phyloP scores from a whole-genome alignment of 1,140 invertebrate genomes.

The Paralvinella palmiformis region DNA sequence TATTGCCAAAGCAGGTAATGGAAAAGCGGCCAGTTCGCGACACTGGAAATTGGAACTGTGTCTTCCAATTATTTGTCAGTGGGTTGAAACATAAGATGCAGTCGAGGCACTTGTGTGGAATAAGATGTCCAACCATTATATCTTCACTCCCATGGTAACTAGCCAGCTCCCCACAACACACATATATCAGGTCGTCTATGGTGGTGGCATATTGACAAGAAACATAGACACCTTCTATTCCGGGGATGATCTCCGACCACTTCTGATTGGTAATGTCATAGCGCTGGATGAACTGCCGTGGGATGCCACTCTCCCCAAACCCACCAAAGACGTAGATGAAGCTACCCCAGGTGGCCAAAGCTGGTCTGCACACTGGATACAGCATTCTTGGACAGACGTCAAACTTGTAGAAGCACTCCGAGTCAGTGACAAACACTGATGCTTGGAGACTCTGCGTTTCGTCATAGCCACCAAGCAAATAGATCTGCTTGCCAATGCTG shows the following conservation, averaged over 20 bases:
- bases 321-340: constrained; percentile 18
- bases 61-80: not conserved
- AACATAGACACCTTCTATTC: not conserved
- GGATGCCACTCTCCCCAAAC: constrained; percentile 9
- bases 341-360: constrained; percentile 4
- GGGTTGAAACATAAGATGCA: constrained; percentile 11
- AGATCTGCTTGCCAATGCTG: constrained; percentile 4
- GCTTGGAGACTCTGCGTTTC: constrained; percentile 15
- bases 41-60: not conserved
- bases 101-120: not conserved
- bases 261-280: constrained; percentile 11
- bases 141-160: not conserved
- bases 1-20: constrained; percentile 8
- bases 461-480: constrained; percentile 18
- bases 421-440: constrained; percentile 14
- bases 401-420: constrained; percentile 8
- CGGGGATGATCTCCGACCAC: constrained; percentile 14
- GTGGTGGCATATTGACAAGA: constrained; percentile 15
- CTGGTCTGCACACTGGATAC: constrained; percentile 9
- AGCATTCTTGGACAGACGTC: constrained; percentile 18
- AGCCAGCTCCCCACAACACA: not conserved
- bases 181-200: constrained; percentile 14
- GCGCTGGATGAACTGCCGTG: constrained; percentile 9
- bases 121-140: constrained; percentile 1
- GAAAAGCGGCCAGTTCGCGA: constrained; percentile 12